Percentiles rank a stretch among this genome's conserved stretches.
Evolutionary conservation across 2,113 vertebrate genomes (phyloP).

Genomic region (Aspiorhynchus laticeps): DNA sequence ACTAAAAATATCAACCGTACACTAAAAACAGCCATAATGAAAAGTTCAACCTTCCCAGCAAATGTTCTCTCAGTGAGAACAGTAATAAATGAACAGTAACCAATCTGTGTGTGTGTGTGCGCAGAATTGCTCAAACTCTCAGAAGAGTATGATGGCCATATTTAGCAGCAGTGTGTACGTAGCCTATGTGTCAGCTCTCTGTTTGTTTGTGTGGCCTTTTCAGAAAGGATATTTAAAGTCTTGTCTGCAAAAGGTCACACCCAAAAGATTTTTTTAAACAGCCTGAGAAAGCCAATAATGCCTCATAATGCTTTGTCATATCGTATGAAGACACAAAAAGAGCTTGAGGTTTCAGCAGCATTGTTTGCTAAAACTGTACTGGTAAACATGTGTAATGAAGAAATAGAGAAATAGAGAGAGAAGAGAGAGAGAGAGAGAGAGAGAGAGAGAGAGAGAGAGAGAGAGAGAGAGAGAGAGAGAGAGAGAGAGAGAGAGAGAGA

Average conservation of each 20-base stretch:
- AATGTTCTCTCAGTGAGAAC: background rate
- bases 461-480: no score
- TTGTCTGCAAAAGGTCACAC: slow-evolving; percentile 10
- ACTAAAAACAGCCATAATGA: background rate
- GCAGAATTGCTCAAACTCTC: background rate
- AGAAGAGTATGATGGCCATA: background rate
- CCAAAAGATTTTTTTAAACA: slow-evolving; percentile 5
- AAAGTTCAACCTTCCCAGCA: background rate
- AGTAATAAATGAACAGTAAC: background rate
- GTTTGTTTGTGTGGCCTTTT: slow-evolving; percentile 32
- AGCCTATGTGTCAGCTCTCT: background rate
- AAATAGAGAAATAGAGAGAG: no score
- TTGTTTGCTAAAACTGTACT: background rate
- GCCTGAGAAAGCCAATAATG: background rate
- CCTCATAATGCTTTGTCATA: background rate
- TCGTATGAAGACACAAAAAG: background rate
- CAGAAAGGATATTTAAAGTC: slow-evolving; percentile 24
- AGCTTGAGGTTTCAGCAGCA: background rate
- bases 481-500: no score
- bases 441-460: no score
- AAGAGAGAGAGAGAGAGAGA: background rate
- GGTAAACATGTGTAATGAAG: background rate
- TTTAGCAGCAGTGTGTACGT: background rate
- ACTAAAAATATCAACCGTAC: background rate
- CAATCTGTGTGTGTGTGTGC: background rate